phyloP scores from a whole-genome alignment of 2,888 invertebrate genomes.

The Rotaria sp. region DNA sequence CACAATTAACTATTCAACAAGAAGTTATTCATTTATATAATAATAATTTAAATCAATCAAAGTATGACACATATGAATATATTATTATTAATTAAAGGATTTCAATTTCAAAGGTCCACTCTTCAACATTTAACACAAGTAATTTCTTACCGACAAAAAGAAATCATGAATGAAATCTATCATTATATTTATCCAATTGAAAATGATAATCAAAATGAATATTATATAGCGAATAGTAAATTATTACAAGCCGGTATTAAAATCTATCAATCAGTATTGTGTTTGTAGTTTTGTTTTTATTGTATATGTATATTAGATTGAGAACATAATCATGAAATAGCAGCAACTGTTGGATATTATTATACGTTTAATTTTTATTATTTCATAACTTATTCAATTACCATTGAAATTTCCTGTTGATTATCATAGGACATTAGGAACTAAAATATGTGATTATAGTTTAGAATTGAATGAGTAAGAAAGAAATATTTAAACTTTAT shows the following conservation, averaged over 20 bases:
- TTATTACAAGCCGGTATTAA: background rate
- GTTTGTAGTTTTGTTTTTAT: background rate
- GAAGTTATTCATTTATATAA: background rate
- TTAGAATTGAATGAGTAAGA: conserved; percentile 8
- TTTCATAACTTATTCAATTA: conserved; percentile 21
- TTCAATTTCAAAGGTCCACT: too few species aligned
- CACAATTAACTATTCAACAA: background rate
- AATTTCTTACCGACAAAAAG: background rate
- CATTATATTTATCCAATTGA: conserved; percentile 6
- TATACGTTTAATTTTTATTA: background rate
- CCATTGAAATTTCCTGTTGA: background rate
- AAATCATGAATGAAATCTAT: background rate
- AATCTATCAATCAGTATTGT: background rate
- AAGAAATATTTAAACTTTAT: too few species aligned
- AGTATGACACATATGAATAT: background rate
- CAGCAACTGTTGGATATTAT: background rate
- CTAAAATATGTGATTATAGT: conserved; percentile 8
- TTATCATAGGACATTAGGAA: background rate
- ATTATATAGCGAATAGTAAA: background rate
- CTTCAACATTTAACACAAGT: background rate
- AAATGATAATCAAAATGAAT: background rate
- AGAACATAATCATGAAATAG: background rate
- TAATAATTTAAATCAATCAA: background rate
- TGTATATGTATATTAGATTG: background rate
- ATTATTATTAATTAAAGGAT: too few species aligned